These are phyloP conservation scores for Smithornis capensis DNA, from an alignment of 2,113 vertebrate genomes.

Conservation along the genomic window DNA sequence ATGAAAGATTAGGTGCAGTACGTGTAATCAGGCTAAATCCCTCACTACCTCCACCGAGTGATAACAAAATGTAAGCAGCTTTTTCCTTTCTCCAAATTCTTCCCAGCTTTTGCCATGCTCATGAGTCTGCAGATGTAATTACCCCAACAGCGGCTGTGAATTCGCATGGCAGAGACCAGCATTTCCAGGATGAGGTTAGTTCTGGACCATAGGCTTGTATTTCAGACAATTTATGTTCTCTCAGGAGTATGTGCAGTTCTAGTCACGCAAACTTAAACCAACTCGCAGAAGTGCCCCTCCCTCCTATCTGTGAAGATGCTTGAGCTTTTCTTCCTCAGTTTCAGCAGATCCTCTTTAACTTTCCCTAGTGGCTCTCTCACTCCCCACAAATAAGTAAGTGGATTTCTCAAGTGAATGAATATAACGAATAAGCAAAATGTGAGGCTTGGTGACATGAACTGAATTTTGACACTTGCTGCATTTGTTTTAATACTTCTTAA, in stretches of 20 bases:
- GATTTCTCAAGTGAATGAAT: neutral
- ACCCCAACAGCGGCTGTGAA: slow-evolving; percentile 17
- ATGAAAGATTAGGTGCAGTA: slow-evolving; percentile 17
- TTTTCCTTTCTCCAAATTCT: slow-evolving; percentile 4
- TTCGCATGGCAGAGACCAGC: neutral
- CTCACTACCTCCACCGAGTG: neutral
- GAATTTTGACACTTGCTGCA: neutral
- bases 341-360: neutral
- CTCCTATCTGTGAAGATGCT: neutral
- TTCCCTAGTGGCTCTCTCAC: neutral
- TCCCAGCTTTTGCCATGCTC: neutral
- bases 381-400: neutral
- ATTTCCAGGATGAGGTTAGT: slow-evolving; percentile 48
- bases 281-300: neutral
- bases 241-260: neutral
- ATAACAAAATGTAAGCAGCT: neutral
- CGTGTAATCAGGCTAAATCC: slow-evolving; percentile 41
- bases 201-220: slow-evolving; percentile 37
- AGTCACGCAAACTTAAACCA: neutral
- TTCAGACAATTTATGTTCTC: slow-evolving; percentile 29
- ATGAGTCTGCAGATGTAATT: slow-evolving; percentile 30
- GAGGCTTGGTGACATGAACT: neutral
- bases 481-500: neutral
- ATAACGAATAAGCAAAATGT: neutral
- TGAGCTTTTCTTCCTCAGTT: slow-evolving; percentile 28